Conservation (phyloP, 64 coral and sea anemone species). For the Cladopsammia gracilis region DNA sequence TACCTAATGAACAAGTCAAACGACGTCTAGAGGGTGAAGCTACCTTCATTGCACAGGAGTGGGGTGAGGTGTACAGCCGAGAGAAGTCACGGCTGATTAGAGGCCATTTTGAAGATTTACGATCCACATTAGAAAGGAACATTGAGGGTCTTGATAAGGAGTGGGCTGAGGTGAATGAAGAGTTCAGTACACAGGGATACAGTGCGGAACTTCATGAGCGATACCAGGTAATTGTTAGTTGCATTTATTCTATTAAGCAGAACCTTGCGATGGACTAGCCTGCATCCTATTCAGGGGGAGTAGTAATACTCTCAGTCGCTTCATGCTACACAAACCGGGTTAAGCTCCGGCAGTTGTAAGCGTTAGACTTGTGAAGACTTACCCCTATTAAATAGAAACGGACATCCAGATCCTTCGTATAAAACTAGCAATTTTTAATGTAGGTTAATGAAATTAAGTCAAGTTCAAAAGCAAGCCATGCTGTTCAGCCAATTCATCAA, state of each 20-base stretch:
- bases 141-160: constrained; percentile 71
- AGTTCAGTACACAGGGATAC: constrained; percentile 73
- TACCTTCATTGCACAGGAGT: constrained; percentile 69
- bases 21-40: constrained; percentile 60
- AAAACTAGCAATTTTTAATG: too few relatives aligned
- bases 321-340: too few relatives aligned
- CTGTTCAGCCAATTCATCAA: too few relatives aligned
- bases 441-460: too few relatives aligned
- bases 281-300: too few relatives aligned
- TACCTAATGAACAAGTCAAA: constrained; percentile 87
- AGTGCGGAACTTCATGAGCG: constrained; percentile 72
- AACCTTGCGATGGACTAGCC: too few relatives aligned
- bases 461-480: too few relatives aligned
- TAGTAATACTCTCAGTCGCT: too few relatives aligned
- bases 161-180: constrained; percentile 56
- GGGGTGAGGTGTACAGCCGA: constrained; percentile 81
- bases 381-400: too few relatives aligned
- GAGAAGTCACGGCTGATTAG: constrained; percentile 72
- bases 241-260: not conserved
- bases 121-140: constrained; percentile 52
- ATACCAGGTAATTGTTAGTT: constrained; percentile 59
- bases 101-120: constrained; percentile 56
- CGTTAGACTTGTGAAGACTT: too few relatives aligned
- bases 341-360: too few relatives aligned
- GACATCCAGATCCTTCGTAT: too few relatives aligned